Base-by-base conservation (phyloP, 2,888 invertebrate species). In the Eupithecia dodoneata region DNA sequence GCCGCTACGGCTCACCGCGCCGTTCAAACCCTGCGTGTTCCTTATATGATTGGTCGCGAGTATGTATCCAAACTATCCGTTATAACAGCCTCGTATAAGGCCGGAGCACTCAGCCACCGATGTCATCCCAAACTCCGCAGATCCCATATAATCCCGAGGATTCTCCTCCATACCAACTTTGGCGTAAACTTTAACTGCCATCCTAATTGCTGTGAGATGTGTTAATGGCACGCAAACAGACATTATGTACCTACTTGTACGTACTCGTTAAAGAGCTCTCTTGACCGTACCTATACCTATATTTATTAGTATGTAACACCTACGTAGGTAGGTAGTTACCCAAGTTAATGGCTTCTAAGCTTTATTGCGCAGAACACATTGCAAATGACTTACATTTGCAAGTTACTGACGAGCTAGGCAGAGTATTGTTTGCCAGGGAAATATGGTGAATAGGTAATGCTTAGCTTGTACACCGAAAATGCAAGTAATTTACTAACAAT, bases 181-280 rank as follows among this genome's bases (percentile, higher is more conserved):
- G 55, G 45, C 41, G 49, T 72, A 75, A 75, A 75, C 75, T 75
- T 52, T 66, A 73, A 70, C 66, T 73, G 76, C 73, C 42, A 75
- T 75, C 75, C 72, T 80, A 75, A 80, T 80, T 72, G 75, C 80
- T 72, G 18, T n/a, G 71, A 73, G 69, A 69, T 52, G 47, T 76
- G 77, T 71, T 80, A 79, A 76, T 76, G 74, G 70, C 49, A 66
- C 71, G 72, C 73, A 78, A 78, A 78, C 63, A 65, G 42, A 72
- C 72, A 71, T 77, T 72, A 79, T 69, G 65, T 69, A 41, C 41
- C 12, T 65, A 63, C 66, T 66, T 41, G 66, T 63, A 30, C 30
- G 9, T 2, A 66, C 78, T 78, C 75, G 71, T 75, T 30, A 75
- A 75, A 78, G 66, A 70, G 77, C 77, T 49, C 76, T 65, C 76